These are phyloP conservation scores for Tragopan temminckii DNA, from an alignment of 2,797 vertebrate genomes.

Conservation along the genomic window DNA sequence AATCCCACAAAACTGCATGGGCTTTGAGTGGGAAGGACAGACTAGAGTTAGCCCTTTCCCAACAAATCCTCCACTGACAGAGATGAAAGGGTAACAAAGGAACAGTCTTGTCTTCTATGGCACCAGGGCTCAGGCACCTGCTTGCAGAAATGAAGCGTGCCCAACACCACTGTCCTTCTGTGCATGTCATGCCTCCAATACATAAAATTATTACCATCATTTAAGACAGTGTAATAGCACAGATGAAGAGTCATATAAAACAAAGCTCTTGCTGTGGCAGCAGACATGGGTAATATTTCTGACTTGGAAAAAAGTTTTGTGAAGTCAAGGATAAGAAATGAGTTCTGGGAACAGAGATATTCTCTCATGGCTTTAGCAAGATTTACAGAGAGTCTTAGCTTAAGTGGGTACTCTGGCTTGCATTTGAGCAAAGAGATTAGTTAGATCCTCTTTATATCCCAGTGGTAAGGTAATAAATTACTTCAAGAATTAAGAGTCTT, in stretches of 20 bases:
- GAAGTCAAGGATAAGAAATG: neutral
- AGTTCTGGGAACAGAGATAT: neutral
- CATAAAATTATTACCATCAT: neutral
- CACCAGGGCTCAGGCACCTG: neutral
- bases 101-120: neutral
- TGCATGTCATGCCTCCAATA: fast-evolving
- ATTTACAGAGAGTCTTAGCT: neutral
- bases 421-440: neutral
- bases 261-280: neutral
- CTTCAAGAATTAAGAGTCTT: neutral
- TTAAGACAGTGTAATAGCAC: neutral
- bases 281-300: neutral
- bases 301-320: neutral
- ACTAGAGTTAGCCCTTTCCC: neutral
- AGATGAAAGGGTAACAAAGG: neutral
- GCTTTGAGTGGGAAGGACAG: neutral
- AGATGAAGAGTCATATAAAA: neutral
- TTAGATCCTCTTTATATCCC: neutral
- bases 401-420: neutral
- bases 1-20: neutral
- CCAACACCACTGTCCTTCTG: neutral
- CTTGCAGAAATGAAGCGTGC: neutral
- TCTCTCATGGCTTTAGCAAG: neutral
- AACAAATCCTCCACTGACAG: neutral
- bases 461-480: neutral